Evolutionary conservation across 2,888 invertebrate genomes (phyloP).

Genomic region (Pheosia tremula): DNA sequence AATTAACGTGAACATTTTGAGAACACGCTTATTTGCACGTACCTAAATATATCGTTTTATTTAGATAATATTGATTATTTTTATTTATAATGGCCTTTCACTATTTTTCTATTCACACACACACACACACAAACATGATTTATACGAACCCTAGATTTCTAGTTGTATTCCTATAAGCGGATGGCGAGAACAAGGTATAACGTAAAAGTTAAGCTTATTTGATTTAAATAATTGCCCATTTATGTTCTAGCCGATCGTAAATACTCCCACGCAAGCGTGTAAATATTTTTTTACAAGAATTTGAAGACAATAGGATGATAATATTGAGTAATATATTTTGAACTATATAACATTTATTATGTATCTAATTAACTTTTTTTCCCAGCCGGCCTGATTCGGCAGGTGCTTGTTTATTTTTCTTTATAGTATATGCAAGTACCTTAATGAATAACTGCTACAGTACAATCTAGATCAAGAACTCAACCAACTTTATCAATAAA

Average conservation of each 20-base stretch:
- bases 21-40: no score
- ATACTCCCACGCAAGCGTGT: slow-evolving; percentile 21
- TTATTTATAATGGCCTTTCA: not conserved
- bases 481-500: no score
- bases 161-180: not conserved
- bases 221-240: slow-evolving; percentile 32
- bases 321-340: not conserved
- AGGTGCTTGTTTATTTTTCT: no score
- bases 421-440: no score
- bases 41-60: no score
- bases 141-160: slow-evolving; percentile 8
- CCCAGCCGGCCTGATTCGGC: no score
- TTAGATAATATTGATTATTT: not conserved
- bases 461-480: no score
- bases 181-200: slow-evolving; percentile 2
- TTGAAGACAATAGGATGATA: not conserved
- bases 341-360: not conserved
- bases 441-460: no score
- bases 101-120: slow-evolving; percentile 2
- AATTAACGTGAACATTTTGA: slow-evolving; percentile 29
- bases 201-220: slow-evolving; percentile 14
- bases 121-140: slow-evolving; percentile 8
- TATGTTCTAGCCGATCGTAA: slow-evolving; percentile 25
- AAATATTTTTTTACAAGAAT: slow-evolving; percentile 9
- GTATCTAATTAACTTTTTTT: no score